Conservation (phyloP, 2,888 invertebrate species). For the Lasioglossum leucozonium region DNA sequence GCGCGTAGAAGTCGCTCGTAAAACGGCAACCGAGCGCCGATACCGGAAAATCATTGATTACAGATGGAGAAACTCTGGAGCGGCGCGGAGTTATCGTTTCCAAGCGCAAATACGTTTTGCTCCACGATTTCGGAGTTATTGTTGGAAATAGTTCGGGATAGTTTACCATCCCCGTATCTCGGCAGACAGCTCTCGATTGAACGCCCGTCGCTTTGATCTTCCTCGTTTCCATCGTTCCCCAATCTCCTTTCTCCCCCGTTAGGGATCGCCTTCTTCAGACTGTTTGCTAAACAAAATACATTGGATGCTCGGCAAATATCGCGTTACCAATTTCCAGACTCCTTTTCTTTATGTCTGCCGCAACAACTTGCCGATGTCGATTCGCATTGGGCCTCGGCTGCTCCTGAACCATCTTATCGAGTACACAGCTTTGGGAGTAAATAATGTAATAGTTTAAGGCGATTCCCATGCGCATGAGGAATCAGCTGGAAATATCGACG, state of each 20-base stretch:
- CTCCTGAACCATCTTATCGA: neutral
- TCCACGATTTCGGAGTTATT: constrained; percentile 32
- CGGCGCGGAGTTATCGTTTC: constrained; percentile 33
- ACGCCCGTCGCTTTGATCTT: constrained; percentile 57
- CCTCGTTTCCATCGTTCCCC: constrained; percentile 25
- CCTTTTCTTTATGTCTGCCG: constrained; percentile 9
- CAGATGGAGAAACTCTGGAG: constrained; percentile 41
- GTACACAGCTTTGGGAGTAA: neutral
- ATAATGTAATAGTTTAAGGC: neutral
- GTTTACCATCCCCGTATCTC: constrained; percentile 40
- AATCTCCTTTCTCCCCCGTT: neutral
- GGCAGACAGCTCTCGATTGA: constrained; percentile 53
- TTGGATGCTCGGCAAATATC: constrained; percentile 64
- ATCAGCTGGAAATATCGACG: neutral
- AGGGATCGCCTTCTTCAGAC: constrained; percentile 30
- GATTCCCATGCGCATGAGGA: neutral
- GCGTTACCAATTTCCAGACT: constrained; percentile 65
- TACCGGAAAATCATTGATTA: constrained; percentile 60
- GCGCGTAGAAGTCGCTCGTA: constrained; percentile 76
- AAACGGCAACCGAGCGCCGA: constrained; percentile 64
- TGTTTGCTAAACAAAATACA: constrained; percentile 66
- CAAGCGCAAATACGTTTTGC: constrained; percentile 3
- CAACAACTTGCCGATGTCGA: neutral
- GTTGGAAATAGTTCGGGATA: constrained; percentile 57
- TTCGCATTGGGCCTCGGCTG: neutral